These are phyloP conservation scores for Loriculus beryllinus DNA, from an alignment of 2,797 vertebrate genomes.

Conservation along the genomic window DNA sequence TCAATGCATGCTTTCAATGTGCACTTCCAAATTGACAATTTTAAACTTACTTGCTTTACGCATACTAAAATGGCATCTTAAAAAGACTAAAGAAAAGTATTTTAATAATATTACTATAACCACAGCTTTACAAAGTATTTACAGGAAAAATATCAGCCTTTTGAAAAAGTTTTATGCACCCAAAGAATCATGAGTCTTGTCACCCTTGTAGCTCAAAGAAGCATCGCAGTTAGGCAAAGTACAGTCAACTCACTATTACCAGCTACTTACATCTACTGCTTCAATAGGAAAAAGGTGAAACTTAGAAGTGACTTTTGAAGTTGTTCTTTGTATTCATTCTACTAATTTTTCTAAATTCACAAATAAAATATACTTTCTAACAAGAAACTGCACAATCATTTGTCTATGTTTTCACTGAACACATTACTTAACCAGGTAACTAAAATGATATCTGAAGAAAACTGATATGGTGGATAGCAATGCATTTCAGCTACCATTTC, in stretches of 20 bases:
- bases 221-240: slow-evolving; percentile 10
- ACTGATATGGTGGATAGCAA: not conserved
- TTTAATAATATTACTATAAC: not conserved
- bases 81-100: not conserved
- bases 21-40: not conserved
- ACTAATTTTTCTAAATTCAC: not conserved
- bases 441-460: not conserved
- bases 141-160: not conserved
- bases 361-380: not conserved
- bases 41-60: not conserved
- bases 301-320: not conserved
- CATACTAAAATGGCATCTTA: not conserved
- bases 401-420: not conserved
- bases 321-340: not conserved
- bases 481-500: not conserved
- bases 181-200: not conserved
- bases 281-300: slow-evolving; percentile 22
- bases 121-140: not conserved
- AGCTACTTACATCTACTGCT: not conserved
- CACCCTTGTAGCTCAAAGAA: slow-evolving; percentile 14
- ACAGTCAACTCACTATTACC: slow-evolving; percentile 18
- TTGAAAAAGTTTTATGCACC: not conserved
- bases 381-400: not conserved
- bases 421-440: not conserved
- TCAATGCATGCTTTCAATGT: not conserved